Evolutionary conservation across 2,113 vertebrate species (phyloP), one percentile per base, ranked within the genome.

Genomic region (Menidia beryllina): DNA sequence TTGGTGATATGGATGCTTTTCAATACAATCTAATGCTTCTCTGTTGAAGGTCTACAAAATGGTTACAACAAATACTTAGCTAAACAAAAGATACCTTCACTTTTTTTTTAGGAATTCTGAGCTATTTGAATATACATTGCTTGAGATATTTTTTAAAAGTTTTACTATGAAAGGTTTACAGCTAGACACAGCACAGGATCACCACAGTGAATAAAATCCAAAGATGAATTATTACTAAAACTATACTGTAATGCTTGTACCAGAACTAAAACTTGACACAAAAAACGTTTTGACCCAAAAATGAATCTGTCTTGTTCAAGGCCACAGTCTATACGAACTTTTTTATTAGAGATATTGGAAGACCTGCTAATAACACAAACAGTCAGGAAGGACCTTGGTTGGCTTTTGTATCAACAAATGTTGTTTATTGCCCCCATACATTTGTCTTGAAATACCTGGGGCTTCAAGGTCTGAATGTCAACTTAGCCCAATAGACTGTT

Each of bases 401-500:
- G 60, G 45, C 20, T 63, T 50, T 52, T 48, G 61, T 4, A 3
- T 52, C 48, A 4, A 39, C 50, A 52, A 51, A 23, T 34, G 13
- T 23, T 65, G 10, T 57, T 38, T 57, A 9, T 41, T 36, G n/a
- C 23, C 17, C 12, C 62, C 72, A 70, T 52, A 43, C 52, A 70
- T 57, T n/a, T 24, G n/a, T 34, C n/a, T 15, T 17, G 9, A 27
- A 3, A 15, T 47, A 23, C 21, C 54, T 60, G 11, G 53, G 52
- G 20, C 52, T 7, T 67, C 24, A 60, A 10, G 34, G 9, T 7
- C 2, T 74, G 39, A 59, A 19, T 47, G 58, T 58, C 38, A 25
- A 27, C 45, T 14, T 24, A 52, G 66, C 15, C 38, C 53, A 30
- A 58, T 62, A 39, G 56, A 27, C 41, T 62, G 20, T 15, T 27